phyloP scores from a whole-genome alignment of 1,140 invertebrate genomes.

The Neoseiulus cucumeris region DNA sequence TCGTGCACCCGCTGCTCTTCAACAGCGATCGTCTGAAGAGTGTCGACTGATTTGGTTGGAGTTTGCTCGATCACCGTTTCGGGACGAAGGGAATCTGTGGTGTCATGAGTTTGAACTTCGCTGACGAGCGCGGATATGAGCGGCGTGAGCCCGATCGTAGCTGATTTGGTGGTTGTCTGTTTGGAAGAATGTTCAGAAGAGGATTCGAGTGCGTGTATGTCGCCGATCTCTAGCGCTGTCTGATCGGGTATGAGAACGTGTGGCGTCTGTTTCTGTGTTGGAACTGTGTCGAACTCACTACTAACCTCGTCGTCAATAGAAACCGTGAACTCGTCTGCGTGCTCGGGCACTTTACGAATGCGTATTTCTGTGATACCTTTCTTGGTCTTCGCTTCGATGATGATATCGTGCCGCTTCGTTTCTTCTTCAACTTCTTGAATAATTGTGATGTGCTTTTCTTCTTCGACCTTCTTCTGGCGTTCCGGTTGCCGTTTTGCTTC shows the following conservation, averaged over 20 bases:
- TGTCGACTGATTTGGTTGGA: not conserved
- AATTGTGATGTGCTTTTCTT: not conserved
- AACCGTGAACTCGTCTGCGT: slow-evolving; percentile 6
- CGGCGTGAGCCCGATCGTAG: not conserved
- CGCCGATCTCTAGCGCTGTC: not conserved
- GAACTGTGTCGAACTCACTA: not conserved
- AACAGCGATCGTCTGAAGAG: not conserved
- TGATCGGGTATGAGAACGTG: not conserved
- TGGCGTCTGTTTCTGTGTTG: not conserved
- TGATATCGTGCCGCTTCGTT: slow-evolving; percentile 9
- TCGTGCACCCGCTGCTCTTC: not conserved
- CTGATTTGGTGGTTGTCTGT: not conserved
- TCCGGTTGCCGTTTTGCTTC: not conserved
- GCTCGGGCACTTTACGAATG: slow-evolving; percentile 1
- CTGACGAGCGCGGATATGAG: not conserved
- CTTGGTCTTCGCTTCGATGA: not conserved
- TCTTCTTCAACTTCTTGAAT: slow-evolving; percentile 5
- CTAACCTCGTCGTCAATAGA: not conserved
- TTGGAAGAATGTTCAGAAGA: not conserved
- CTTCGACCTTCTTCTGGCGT: not conserved
- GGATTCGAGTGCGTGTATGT: not conserved
- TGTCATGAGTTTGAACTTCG: not conserved
- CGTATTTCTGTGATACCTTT: slow-evolving; percentile 10
- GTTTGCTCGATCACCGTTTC: not conserved
- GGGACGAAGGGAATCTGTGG: not conserved